Evolutionary conservation across 1,140 invertebrate species (phyloP).

Genomic region (Drosophila lowei): DNA sequence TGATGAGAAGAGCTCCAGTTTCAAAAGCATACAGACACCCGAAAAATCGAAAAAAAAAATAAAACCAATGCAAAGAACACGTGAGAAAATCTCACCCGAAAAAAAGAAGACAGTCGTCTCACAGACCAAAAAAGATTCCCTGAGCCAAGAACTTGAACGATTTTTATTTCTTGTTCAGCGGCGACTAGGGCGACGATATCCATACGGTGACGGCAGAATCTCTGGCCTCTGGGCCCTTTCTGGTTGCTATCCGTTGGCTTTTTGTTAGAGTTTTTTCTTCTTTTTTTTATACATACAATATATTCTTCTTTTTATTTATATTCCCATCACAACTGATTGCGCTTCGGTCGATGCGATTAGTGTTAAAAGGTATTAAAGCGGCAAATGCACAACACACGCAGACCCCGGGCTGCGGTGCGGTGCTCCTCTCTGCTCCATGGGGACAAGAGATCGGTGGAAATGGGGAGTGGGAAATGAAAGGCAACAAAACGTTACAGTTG

Average conservation of each 20-base stretch:
- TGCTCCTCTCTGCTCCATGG: background rate
- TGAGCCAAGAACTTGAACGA: conserved; percentile 76
- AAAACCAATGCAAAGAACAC: conserved; percentile 81
- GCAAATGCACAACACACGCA: conserved; percentile 75
- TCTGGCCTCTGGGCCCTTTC: conserved; percentile 13
- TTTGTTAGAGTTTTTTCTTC: conserved; percentile 46
- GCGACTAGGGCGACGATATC: conserved; percentile 64
- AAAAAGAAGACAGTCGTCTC: conserved; percentile 40
- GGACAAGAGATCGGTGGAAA: conserved; percentile 10
- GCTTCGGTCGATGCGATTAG: conserved; percentile 80
- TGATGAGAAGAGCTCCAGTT: conserved; percentile 75
- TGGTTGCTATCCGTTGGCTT: conserved; percentile 41
- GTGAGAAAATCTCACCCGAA: conserved; percentile 78
- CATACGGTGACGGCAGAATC: conserved; percentile 39
- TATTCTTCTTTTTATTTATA: conserved; percentile 61
- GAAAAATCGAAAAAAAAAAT: conserved; percentile 63
- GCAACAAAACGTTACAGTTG: conserved; percentile 80
- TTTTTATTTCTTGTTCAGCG: conserved; percentile 79
- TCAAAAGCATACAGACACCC: conserved; percentile 50
- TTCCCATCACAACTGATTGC: conserved; percentile 82
- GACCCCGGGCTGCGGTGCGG: conserved; percentile 1
- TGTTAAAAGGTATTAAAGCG: conserved; percentile 82
- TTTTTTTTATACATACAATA: conserved; percentile 32
- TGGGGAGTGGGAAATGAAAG: conserved; percentile 40
- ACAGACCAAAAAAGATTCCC: conserved; percentile 12